phyloP scores from a whole-genome alignment of 2,888 invertebrate genomes.

The Muschampia staudingeri region DNA sequence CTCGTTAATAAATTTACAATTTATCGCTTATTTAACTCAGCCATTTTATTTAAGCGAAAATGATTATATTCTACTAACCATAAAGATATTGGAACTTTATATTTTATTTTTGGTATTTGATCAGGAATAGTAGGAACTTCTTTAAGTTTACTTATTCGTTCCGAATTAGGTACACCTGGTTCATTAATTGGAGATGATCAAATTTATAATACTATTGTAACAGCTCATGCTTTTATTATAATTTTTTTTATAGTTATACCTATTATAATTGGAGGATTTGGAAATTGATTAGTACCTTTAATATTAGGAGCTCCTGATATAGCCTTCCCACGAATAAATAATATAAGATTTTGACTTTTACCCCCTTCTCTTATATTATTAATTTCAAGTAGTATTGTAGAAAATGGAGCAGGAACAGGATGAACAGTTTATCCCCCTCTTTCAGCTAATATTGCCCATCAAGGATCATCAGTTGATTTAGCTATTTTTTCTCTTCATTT shows the following conservation, averaged over 20 bases:
- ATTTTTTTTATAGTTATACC: conserved; percentile 95
- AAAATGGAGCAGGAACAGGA: conserved; percentile 94
- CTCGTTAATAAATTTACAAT: conserved; percentile 93
- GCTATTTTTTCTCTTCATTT: conserved; percentile 95
- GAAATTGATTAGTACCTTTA: conserved; percentile 95
- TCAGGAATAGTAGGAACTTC: conserved; percentile 93
- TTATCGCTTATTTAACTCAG: conserved; percentile 91
- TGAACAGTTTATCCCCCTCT: conserved; percentile 95
- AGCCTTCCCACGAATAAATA: conserved; percentile 96
- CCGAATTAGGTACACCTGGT: conserved; percentile 93
- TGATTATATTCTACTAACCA: conserved; percentile 94
- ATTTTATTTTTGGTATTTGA: conserved; percentile 93
- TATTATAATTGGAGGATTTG: conserved; percentile 96
- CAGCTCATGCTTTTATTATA: conserved; percentile 96
- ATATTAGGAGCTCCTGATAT: conserved; percentile 96
- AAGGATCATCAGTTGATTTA: conserved; percentile 93
- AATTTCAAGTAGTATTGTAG: conserved; percentile 92
- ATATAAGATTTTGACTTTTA: conserved; percentile 96
- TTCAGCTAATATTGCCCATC: conserved; percentile 92
- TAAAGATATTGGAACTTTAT: conserved; percentile 95
- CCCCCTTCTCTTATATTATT: conserved; percentile 93
- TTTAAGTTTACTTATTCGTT: conserved; percentile 93
- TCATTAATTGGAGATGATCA: conserved; percentile 94
- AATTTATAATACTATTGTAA: conserved; percentile 95
- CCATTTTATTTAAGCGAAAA: conserved; percentile 92